Percentiles rank a stretch among this genome's conserved stretches.
Evolutionary conservation across 2,888 invertebrate genomes (phyloP).

Genomic region (Pocota personata): DNA sequence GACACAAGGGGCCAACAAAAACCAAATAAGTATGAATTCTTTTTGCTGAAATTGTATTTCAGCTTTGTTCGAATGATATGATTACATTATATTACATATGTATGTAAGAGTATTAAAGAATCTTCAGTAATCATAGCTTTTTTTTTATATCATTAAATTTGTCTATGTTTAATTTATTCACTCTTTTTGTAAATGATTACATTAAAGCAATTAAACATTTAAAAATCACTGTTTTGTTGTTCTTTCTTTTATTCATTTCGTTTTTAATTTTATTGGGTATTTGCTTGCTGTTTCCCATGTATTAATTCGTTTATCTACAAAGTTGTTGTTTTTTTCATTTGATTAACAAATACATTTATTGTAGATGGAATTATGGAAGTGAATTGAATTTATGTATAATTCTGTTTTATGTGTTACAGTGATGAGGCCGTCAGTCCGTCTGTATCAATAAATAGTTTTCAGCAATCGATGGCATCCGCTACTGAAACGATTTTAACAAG

Average conservation of each 20-base stretch:
- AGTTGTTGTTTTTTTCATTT: not conserved
- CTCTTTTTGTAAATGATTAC: not conserved
- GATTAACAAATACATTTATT: not conserved
- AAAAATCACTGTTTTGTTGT: not conserved
- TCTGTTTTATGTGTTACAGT: conserved; percentile 6
- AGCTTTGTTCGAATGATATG: not conserved
- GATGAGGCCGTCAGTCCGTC: conserved; percentile 80
- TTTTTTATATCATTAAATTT: not conserved
- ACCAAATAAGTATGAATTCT: conserved; percentile 30
- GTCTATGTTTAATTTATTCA: not conserved
- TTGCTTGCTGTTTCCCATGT: not conserved
- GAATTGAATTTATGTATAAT: not conserved
- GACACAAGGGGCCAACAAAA: not conserved
- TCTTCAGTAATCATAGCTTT: too few relatives aligned
- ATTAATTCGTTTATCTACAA: not conserved
- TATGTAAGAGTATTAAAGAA: too few relatives aligned
- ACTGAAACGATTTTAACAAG: conserved; percentile 31
- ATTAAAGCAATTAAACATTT: not conserved
- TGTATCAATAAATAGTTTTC: conserved; percentile 81
- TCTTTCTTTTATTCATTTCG: not conserved
- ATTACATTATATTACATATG: not conserved
- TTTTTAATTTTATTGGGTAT: not conserved
- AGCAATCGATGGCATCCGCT: conserved; percentile 77
- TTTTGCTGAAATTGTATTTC: not conserved
- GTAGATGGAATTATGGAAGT: not conserved